Evolutionary conservation across 2,113 vertebrate genomes (phyloP), one percentile per base, ranked within the genome.

Genomic region (Pomatostomus ruficeps): DNA sequence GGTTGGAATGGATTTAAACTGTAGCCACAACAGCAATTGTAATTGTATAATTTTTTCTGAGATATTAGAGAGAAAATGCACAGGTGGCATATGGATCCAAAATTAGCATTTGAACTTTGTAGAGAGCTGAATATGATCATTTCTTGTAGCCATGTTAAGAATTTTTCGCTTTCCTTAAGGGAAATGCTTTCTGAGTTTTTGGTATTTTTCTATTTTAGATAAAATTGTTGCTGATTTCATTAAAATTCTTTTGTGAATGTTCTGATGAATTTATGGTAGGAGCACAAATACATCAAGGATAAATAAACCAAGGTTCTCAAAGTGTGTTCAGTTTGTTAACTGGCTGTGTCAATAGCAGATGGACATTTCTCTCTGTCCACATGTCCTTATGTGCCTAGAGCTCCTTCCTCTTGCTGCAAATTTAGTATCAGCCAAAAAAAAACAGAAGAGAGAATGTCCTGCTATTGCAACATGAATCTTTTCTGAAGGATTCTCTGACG

Each of bases 341-440:
- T 92, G 68, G 31, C 88, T 93, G 11, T 88, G 59, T 93, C 92
- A 91, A 70, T 55, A 93, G 79, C 88, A 96, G 92, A 97, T 93
- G 92, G 93, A 85, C 70, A 35, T 94, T 96, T 54, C 49, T 82
- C 58, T 54, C 74, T 89, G 49, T 93, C 74, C 54, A 66, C 78
- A 49, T 71, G 80, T 85, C 81, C 68, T 91, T 85, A 79, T 89
- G 57, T 87, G 66, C 73, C 35, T 63, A 54, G 40, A 87, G 66
- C 66, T 79, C 45, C 70, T 94, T 94, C 52, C 58, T 88, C 67
- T 87, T 65, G 31, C 61, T 78, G 40, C 49, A 85, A 79, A 93
- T 89, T 88, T 72, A 79, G 40, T 48, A 82, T 78, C n/a, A 82
- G 28, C 70, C 78, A 76, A 65, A 90, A 65, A 90, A 86, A 22